Conservation (phyloP, 2,888 invertebrate genomes). For the Tupiocoris notatus region DNA sequence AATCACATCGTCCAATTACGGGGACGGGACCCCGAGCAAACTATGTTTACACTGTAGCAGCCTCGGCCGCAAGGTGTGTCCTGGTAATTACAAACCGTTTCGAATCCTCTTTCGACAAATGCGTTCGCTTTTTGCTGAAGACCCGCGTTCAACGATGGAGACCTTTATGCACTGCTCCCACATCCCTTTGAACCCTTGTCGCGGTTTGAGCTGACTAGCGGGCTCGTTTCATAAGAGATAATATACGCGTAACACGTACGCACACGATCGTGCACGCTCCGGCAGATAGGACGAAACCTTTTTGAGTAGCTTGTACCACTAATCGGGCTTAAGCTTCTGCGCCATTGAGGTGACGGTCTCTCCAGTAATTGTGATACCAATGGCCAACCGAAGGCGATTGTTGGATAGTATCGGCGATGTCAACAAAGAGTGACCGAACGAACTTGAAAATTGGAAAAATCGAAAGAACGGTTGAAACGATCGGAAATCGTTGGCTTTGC, state of each 20-base stretch:
- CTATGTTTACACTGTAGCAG: conserved; percentile 27
- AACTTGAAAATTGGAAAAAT: too few relatives aligned
- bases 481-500: too few relatives aligned
- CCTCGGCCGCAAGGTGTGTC: not conserved
- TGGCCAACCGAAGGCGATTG: too few relatives aligned
- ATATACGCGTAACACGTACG: not conserved
- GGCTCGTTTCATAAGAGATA: not conserved
- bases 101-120: conserved; percentile 16
- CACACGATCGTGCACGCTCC: not conserved
- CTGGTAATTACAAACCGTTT: conserved; percentile 29
- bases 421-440: too few relatives aligned
- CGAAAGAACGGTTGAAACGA: too few relatives aligned
- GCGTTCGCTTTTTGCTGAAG: not conserved
- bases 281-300: not conserved
- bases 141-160: not conserved
- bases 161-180: not conserved
- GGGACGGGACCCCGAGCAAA: not conserved
- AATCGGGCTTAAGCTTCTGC: not conserved
- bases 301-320: not conserved
- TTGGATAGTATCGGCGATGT: too few relatives aligned
- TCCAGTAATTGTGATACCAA: not conserved
- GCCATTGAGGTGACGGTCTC: not conserved
- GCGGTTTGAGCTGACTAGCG: too few relatives aligned
- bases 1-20: conserved; percentile 38
- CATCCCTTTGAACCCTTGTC: not conserved